Conservation (phyloP, 1,140 invertebrate species). For the Drosophila kanapiae region DNA sequence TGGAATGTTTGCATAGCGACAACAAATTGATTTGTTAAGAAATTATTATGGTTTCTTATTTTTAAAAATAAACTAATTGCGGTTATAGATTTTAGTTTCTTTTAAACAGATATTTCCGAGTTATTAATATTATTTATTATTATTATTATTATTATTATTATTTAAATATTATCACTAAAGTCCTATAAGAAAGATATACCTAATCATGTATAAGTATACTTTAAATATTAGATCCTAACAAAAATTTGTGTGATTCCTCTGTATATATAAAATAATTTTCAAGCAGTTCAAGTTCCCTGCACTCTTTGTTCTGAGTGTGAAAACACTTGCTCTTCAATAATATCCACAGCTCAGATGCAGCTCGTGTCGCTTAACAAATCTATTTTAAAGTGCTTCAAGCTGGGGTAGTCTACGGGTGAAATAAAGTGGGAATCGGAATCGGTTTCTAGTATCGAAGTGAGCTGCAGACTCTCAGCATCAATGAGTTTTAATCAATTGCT, state of each 20-base stretch:
- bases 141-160: too few relatives aligned
- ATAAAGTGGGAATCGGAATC: background rate
- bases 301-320: background rate
- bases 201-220: too few relatives aligned
- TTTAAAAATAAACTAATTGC: background rate
- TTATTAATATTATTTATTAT: background rate
- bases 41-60: background rate
- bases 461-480: slow-evolving; percentile 45
- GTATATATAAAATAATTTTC: too few relatives aligned
- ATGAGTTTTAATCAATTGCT: slow-evolving; percentile 67
- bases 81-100: too few relatives aligned
- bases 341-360: slow-evolving; percentile 7
- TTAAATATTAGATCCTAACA: too few relatives aligned
- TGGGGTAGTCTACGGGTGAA: slow-evolving; percentile 3
- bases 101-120: background rate
- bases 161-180: background rate
- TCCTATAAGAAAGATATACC: background rate
- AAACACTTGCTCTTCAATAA: background rate
- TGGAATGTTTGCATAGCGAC: too few relatives aligned
- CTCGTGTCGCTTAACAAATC: slow-evolving; percentile 65
- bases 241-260: too few relatives aligned
- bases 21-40: background rate
- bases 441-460: slow-evolving; percentile 31
- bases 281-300: background rate
- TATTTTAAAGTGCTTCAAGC: slow-evolving; percentile 58